Percentiles rank a stretch among this genome's conserved stretches.
These are phyloP conservation scores for Scaptomyza flava DNA, from an alignment of 2,888 invertebrate species.

Conservation along the genomic window DNA sequence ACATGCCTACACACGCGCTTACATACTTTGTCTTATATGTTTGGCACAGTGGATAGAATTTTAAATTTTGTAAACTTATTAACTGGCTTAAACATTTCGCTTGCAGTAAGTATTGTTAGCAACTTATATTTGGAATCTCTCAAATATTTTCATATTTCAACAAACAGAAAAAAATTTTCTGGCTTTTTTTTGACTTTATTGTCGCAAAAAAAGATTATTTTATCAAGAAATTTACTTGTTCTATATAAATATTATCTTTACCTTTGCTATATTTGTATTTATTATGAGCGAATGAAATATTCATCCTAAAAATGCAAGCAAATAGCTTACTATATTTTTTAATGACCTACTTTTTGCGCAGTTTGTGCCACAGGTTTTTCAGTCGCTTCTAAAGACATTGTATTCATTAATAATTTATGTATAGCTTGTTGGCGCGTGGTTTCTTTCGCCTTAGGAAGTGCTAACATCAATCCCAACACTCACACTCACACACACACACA, in stretches of 20 bases:
- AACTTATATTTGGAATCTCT: too few relatives aligned
- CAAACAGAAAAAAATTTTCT: too few relatives aligned
- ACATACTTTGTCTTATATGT: conserved; percentile 34
- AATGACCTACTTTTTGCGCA: background rate
- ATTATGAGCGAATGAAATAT: too few relatives aligned
- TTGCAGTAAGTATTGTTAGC: too few relatives aligned
- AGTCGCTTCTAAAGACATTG: conserved; percentile 8
- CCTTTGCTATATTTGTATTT: too few relatives aligned
- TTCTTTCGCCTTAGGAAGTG: background rate
- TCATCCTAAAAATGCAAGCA: too few relatives aligned
- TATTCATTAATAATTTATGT: conserved; percentile 19
- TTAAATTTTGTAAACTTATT: background rate
- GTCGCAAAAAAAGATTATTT: too few relatives aligned
- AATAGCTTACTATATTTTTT: background rate
- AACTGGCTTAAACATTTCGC: background rate
- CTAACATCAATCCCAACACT: conserved; percentile 17
- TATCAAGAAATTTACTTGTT: background rate
- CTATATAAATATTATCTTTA: too few relatives aligned
- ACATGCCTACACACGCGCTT: too few relatives aligned
- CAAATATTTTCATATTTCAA: too few relatives aligned
- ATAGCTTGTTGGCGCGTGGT: conserved; percentile 25
- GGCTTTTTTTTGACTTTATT: too few relatives aligned
- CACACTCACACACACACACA: background rate
- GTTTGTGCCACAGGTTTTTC: conserved; percentile 11
- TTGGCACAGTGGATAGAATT: conserved; percentile 45